phyloP scores from a whole-genome alignment of 2,113 vertebrate species.

The Tupaia tana region DNA sequence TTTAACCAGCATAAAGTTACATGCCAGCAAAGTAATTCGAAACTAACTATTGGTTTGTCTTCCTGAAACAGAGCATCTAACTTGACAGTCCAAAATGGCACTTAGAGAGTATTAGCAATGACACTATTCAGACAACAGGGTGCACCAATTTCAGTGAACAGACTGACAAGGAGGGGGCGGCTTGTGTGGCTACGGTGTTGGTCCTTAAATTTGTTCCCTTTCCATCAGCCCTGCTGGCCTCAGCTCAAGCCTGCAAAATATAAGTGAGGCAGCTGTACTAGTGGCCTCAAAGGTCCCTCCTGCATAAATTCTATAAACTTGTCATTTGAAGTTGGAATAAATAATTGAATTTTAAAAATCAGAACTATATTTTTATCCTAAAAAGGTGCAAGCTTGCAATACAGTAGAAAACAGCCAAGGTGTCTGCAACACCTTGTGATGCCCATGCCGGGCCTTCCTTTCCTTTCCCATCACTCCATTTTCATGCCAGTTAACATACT shows the following conservation, averaged over 20 bases:
- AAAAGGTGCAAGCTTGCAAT: slow-evolving; percentile 82
- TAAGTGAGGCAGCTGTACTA: not conserved
- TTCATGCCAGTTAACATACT: slow-evolving; percentile 52
- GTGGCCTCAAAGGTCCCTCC: not conserved
- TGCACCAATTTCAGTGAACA: slow-evolving; percentile 47
- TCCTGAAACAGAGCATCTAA: slow-evolving; percentile 72
- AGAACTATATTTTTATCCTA: slow-evolving; percentile 61
- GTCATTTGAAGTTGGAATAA: slow-evolving; percentile 54
- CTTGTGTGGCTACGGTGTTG: rapidly evolving
- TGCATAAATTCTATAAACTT: not conserved
- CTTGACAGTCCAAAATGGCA: slow-evolving; percentile 72
- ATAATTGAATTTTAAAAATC: slow-evolving; percentile 66
- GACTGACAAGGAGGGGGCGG: not conserved
- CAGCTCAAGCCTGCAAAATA: not conserved
- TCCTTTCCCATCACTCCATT: slow-evolving; percentile 5
- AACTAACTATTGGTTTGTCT: slow-evolving; percentile 61
- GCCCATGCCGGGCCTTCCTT: not conserved
- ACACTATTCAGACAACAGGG: slow-evolving; percentile 1
- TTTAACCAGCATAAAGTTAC: not conserved
- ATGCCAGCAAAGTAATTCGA: slow-evolving; percentile 57
- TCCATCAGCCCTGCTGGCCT: not conserved
- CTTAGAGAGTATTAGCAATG: not conserved
- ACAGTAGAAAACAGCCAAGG: slow-evolving; percentile 65
- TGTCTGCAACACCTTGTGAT: not conserved
- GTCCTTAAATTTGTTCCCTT: not conserved